Evolutionary conservation across 1,140 invertebrate genomes (phyloP), one percentile per base, ranked within the genome.

Genomic region (Hydropsyche tenuis): DNA sequence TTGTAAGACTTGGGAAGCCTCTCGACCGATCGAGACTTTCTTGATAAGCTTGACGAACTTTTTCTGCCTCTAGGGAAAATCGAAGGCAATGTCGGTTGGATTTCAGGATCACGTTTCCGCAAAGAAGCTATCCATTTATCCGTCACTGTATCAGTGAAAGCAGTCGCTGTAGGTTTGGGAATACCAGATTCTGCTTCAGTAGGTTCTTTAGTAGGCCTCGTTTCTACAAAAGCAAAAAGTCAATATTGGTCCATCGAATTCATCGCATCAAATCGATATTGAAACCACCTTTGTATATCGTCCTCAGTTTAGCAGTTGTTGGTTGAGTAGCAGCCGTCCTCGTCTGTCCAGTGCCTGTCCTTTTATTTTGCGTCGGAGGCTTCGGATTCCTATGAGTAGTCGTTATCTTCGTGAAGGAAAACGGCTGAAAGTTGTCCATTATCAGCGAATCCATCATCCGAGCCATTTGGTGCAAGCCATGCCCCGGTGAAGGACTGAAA

Each of bases 391-490:
- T 77, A 74, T 77, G 85, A 70, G 78, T 86, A 76, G 86, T 81
- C 22, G 88, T 87, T 77, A 90, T 87, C 77, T 88, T 87, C 11
- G 89, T 89, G 78, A 87, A 88, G 11, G 85, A 86, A 77, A 89
- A 89, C 42, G 88, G 86, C 72, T 87, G 86, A 77, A 89, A 81
- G 73, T 88, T 85, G 78, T 91, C 89, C 56, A 88, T 79, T 80
- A 90, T 88, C 77, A 91, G 85, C 1, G 89, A 87, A 78, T 91
- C 90, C 90, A 91, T 90, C 89, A 91, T 90, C 6, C 89, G 81
- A 51, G 89, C 89, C 87, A 91, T 89, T 76, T 90, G 89, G 71
- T 89, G 88, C 60, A 90, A 87, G 11, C 86, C 84, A 64, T 82
- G 81, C 63, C 85, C 82, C 46, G 85, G 85, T 69, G 84, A 84